phyloP scores from a whole-genome alignment of 2,797 vertebrate species.

The Acrossocheilus fasciatus region DNA sequence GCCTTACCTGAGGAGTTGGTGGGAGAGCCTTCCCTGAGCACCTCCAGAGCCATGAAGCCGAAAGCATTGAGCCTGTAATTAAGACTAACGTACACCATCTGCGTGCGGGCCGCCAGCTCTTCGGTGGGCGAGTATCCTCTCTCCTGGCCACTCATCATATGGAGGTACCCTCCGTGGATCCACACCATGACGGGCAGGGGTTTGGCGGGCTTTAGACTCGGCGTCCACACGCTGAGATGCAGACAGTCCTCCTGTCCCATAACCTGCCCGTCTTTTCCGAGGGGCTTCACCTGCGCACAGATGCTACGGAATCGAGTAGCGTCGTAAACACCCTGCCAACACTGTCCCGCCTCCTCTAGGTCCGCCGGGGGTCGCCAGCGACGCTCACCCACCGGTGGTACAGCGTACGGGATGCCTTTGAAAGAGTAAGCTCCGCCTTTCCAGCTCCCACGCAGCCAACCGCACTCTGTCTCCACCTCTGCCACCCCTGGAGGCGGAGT shows the following conservation, averaged over 20 bases:
- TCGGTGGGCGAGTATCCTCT: conserved; percentile 76
- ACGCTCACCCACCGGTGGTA: conserved; percentile 69
- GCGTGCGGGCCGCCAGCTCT: conserved; percentile 69
- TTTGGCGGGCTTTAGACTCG: conserved; percentile 66
- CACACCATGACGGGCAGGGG: conserved; percentile 81
- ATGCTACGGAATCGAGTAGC: conserved; percentile 72
- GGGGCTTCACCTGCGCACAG: conserved; percentile 76
- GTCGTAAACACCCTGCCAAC: conserved; percentile 59
- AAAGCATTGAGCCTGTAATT: conserved; percentile 85
- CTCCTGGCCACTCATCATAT: conserved; percentile 78
- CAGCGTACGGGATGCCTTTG: conserved; percentile 80
- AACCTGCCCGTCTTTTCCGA: conserved; percentile 58
- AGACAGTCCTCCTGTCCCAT: conserved; percentile 82
- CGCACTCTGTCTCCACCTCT: conserved; percentile 71
- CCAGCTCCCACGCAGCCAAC: conserved; percentile 62
- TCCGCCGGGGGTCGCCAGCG: conserved; percentile 77
- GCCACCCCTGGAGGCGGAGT: conserved; percentile 67
- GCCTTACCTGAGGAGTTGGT: conserved; percentile 80
- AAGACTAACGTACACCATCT: conserved; percentile 80
- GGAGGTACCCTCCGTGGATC: conserved; percentile 81
- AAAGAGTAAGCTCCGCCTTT: conserved; percentile 77
- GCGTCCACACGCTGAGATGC: conserved; percentile 82
- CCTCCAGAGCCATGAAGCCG: conserved; percentile 82
- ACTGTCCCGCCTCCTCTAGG: conserved; percentile 53
- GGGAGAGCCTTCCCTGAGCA: conserved; percentile 76